These are phyloP conservation scores for Zootoca vivipara DNA, from an alignment of 2,113 vertebrate genomes.

Conservation along the genomic window DNA sequence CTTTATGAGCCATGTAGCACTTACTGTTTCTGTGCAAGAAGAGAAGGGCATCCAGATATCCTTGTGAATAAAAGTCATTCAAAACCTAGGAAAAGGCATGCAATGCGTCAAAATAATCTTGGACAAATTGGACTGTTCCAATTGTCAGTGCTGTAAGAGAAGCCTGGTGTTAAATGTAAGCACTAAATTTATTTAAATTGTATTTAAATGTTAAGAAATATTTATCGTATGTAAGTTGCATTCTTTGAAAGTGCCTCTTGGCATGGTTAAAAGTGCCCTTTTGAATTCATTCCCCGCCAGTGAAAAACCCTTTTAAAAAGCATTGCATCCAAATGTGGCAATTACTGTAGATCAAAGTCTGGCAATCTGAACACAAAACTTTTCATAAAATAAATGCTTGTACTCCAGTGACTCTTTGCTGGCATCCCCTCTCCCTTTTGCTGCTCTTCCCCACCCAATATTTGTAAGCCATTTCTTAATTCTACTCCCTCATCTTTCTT, in stretches of 20 bases:
- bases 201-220: too few relatives aligned
- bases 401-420: background rate
- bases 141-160: too few relatives aligned
- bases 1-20: slow-evolving; percentile 41
- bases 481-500: rapidly evolving
- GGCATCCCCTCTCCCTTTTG: background rate
- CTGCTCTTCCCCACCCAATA: background rate
- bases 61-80: slow-evolving; percentile 74
- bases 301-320: too few relatives aligned
- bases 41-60: slow-evolving; percentile 74
- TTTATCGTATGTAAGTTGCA: too few relatives aligned
- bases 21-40: slow-evolving; percentile 79
- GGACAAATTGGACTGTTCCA: too few relatives aligned
- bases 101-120: background rate
- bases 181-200: too few relatives aligned
- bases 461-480: background rate
- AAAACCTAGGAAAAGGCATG: slow-evolving; percentile 64
- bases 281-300: too few relatives aligned
- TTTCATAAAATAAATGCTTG: background rate
- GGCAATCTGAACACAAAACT: background rate
- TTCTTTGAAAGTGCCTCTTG: too few relatives aligned
- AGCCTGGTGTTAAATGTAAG: too few relatives aligned
- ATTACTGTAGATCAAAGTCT: background rate
- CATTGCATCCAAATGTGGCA: background rate
- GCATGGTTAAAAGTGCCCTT: too few relatives aligned